Conservation (phyloP, 2,888 invertebrate species). For the Andrena camellia region DNA sequence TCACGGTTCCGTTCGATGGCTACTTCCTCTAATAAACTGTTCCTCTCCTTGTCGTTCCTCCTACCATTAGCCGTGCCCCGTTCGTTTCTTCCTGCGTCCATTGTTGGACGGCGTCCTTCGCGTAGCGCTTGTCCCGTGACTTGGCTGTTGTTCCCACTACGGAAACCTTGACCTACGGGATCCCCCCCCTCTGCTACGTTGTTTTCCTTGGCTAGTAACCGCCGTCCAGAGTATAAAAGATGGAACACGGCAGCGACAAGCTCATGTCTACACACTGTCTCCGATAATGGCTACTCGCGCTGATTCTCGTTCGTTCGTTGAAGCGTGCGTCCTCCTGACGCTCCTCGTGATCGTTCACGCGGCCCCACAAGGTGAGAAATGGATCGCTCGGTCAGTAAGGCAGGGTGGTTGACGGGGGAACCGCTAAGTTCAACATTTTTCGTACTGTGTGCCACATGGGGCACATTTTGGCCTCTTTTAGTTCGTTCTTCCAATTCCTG, state of each 20-base stretch:
- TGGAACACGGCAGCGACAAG: neutral
- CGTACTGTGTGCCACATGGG: too few species aligned
- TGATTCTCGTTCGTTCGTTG: constrained; percentile 16
- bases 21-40: neutral
- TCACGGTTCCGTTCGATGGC: neutral
- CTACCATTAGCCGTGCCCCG: neutral
- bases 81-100: neutral
- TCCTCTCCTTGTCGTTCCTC: neutral
- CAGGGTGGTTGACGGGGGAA: too few species aligned
- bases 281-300: constrained; percentile 46
- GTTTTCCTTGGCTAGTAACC: neutral
- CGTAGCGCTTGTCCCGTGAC: neutral
- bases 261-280: constrained; percentile 15
- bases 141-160: constrained; percentile 2
- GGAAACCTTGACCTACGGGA: neutral
- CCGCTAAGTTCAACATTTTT: too few species aligned
- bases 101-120: constrained; percentile 14
- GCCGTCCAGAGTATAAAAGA: constrained; percentile 61
- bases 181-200: constrained; percentile 16
- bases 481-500: too few species aligned
- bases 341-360: constrained; percentile 17
- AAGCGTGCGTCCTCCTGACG: constrained; percentile 39
- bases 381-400: neutral
- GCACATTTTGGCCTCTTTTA: too few species aligned
- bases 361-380: constrained; percentile 55